These are phyloP conservation scores for Cryptomyrus ogoouensis DNA, from an alignment of 2,113 vertebrate genomes.

Conservation along the genomic window DNA sequence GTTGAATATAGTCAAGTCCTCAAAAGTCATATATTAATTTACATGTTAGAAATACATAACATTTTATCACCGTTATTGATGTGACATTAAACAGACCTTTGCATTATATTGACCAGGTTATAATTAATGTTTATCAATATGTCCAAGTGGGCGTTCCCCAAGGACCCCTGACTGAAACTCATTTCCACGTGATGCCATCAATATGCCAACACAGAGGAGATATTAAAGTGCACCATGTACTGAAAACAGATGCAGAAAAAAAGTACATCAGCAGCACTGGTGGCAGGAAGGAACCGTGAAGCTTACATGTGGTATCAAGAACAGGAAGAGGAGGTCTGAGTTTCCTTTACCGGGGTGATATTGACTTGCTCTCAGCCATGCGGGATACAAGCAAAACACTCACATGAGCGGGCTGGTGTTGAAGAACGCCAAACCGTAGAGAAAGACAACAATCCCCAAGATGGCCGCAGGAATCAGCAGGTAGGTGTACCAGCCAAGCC, in stretches of 20 bases:
- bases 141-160: not conserved
- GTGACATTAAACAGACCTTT: not conserved
- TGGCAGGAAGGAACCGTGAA: not conserved
- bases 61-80: not conserved
- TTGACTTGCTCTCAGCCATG: not conserved
- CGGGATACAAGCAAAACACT: slow-evolving; percentile 34
- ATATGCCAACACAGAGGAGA: not conserved
- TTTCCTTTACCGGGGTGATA: not conserved
- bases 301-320: not conserved
- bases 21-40: not conserved
- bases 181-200: not conserved
- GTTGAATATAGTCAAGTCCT: not conserved
- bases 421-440: slow-evolving; percentile 72
- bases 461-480: slow-evolving; percentile 67
- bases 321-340: not conserved
- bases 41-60: not conserved
- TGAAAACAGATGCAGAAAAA: not conserved
- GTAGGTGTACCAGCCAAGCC: slow-evolving; percentile 86
- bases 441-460: slow-evolving; percentile 62
- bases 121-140: not conserved
- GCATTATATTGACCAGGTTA: not conserved
- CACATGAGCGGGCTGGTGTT: slow-evolving; percentile 78
- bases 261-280: not conserved
- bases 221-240: not conserved
- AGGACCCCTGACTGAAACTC: not conserved